Base-by-base conservation (phyloP, 2,888 invertebrate genomes). In the Trissonchulus sp. region DNA sequence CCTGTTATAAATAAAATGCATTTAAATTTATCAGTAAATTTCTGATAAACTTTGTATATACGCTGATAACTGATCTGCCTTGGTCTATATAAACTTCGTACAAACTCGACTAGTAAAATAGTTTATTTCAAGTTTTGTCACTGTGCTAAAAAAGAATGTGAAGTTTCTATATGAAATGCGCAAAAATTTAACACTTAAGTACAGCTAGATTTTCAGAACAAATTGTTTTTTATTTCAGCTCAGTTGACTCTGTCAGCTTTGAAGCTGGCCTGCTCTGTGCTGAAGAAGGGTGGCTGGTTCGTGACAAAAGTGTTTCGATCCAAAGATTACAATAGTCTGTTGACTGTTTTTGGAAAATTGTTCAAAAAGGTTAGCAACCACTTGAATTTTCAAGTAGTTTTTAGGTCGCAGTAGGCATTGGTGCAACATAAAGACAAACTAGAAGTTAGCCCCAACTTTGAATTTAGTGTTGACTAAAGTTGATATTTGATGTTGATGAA, bases 291-390 rank as follows among this genome's bases (percentile, higher is more conserved):
- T 60, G 99, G 99, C 72, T 95, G 93, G 92, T 99, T 99, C 87
- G 90, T 99, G 0, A 98, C 99, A 0, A 99, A 99, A 88, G 92
- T 99, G 0, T 98, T 99, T 85, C 89, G 99, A 78, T 98, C 98
- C 0, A 97, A 94, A 87, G 99, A 99, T 87, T 99, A 99, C 85
- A 91, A 95, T 85, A 90, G 96, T 0, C 86, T 99, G 2, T 86
- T 98, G 76, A 96, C 95, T 93, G 94, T 97, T 0, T 89, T 99
- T 74, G 94, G 95, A 84, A 97, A 99, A 83, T 89, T 99, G 37
- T 99, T 99, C 85, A 93, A 91, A 83, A 93, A 94, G 87, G 89
- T 89, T 80, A 77, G 77, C 36, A 62, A 35, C 1, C 8, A 72
- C 31, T 30, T 69, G 37, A 15, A 15, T 48, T 15, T 15, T 15